Evolutionary conservation across 2,113 vertebrate genomes (phyloP), one percentile per base, ranked within the genome.

Genomic region (Phrynosoma blainvillii): DNA sequence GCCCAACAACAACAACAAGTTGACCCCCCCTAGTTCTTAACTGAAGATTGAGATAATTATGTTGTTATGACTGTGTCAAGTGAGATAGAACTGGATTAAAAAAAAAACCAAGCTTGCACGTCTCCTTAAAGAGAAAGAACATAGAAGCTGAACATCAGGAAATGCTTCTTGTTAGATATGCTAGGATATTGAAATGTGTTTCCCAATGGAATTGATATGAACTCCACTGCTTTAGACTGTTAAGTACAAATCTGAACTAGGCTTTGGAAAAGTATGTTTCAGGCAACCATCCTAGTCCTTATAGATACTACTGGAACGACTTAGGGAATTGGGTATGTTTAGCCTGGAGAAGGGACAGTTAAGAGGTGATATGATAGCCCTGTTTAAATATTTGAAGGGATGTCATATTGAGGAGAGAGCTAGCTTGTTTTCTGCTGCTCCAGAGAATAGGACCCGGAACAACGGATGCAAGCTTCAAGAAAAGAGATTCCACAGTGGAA

Each of bases 61-160:
- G 4, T 0, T 71, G 32, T 87, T 80, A 4, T 13, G 70, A n/a
- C 20, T 75, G 20, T 77, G 52, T 9, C 18, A 89, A 20, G 36
- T 70, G 20, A 23, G 47, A 86, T 75, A 86, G 88, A 86, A 23
- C 36, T 73, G n/a, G 36, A 62, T 79, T 59, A 62, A 76, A 1
- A 77, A 56, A 2, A 36, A 36, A 2, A 36, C 1, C 1, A 36
- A 89, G 23, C 78, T 84, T 83, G 5, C 13, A 2, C 36, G 18
- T 79, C 81, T 32, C 36, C 84, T 90, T 68, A 52, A 70, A 91
- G 76, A 88, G 89, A 40, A 36, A 2, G 16, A 73, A 71, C 12
- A 81, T 16, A 59, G 13, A 47, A 86, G 2, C 30, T 85, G 16
- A 75, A 12, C 88, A 25, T 87, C 82, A 62, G 4, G 80, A 85